Percentiles rank a stretch among this genome's conserved stretches.
Conservation (phyloP, 2,113 vertebrate species). For the Dermatemys mawii region DNA sequence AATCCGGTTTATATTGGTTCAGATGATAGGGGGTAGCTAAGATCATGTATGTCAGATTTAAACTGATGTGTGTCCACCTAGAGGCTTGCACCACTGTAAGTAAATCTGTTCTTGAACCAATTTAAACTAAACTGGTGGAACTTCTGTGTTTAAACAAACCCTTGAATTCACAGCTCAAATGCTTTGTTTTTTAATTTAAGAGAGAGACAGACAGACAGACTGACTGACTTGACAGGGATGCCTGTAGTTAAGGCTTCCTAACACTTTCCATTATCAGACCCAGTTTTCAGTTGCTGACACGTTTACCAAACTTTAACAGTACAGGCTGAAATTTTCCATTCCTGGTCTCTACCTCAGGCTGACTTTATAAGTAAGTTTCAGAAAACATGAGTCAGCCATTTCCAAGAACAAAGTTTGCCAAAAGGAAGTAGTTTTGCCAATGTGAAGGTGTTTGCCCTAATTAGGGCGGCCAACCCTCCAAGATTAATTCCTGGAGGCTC, state of each 20-base stretch:
- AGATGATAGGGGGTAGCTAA: not conserved
- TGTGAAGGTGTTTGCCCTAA: not conserved
- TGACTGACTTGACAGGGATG: not conserved
- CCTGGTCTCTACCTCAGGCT: constrained; percentile 1
- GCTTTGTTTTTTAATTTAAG: not conserved
- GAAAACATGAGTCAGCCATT: not conserved
- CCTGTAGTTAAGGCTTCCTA: not conserved
- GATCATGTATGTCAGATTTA: not conserved
- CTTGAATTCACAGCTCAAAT: not conserved
- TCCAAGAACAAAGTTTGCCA: constrained; percentile 42
- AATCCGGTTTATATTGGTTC: not conserved
- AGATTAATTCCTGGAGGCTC: too few species aligned
- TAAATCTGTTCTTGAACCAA: constrained; percentile 17
- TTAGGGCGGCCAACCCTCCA: too few species aligned
- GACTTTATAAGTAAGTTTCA: not conserved
- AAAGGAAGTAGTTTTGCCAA: constrained; percentile 50
- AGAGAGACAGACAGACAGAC: too few species aligned
- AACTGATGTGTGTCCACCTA: not conserved
- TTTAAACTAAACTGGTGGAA: constrained; percentile 59
- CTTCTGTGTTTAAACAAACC: not conserved
- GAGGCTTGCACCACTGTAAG: not conserved
- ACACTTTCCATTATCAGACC: not conserved
- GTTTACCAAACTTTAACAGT: constrained; percentile 30
- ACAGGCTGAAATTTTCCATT: constrained; percentile 43
- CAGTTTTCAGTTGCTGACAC: constrained; percentile 11